A percentile compares a stretch with the other conserved stretches of the same genome.
Conservation (phyloP, 2,113 vertebrate species). For the Paratilapia polleni region DNA sequence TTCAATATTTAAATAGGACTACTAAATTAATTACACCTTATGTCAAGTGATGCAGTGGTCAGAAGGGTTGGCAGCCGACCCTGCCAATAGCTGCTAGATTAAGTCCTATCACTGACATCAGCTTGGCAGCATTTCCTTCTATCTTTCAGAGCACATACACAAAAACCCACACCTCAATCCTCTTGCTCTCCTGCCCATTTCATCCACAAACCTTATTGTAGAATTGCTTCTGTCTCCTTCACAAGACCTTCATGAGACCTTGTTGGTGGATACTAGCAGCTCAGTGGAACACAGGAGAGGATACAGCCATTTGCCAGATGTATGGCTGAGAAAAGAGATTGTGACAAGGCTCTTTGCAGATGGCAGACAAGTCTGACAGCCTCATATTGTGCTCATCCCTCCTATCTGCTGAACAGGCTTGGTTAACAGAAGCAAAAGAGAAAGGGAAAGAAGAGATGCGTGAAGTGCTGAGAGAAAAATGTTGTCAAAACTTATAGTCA, state of each 20-base stretch:
- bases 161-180: background rate
- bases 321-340: slow-evolving; percentile 47
- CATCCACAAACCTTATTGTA: background rate
- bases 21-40: background rate
- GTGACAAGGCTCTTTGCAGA: slow-evolving; percentile 50
- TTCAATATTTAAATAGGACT: background rate
- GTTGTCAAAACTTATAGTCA: slow-evolving; percentile 3
- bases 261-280: slow-evolving; percentile 17
- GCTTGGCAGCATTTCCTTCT: slow-evolving; percentile 22
- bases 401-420: slow-evolving; percentile 10
- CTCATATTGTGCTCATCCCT: slow-evolving; percentile 18
- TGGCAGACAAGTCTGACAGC: slow-evolving; percentile 43
- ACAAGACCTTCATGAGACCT: slow-evolving; percentile 28
- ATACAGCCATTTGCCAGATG: slow-evolving; percentile 47
- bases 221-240: background rate
- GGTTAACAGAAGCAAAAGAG: background rate
- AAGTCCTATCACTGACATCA: slow-evolving; percentile 44
- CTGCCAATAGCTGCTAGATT: slow-evolving; percentile 21
- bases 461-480: background rate
- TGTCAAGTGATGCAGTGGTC: slow-evolving; percentile 31
- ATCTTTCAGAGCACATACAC: slow-evolving; percentile 5
- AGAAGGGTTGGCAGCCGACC: slow-evolving; percentile 11
- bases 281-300: background rate
- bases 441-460: background rate
- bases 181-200: background rate